Evolutionary conservation across 30 jellyfish, hydroid and myxozoan genomes (phyloP), one percentile per base, ranked within the genome.

Genomic region (Catostylus mosaicus): DNA sequence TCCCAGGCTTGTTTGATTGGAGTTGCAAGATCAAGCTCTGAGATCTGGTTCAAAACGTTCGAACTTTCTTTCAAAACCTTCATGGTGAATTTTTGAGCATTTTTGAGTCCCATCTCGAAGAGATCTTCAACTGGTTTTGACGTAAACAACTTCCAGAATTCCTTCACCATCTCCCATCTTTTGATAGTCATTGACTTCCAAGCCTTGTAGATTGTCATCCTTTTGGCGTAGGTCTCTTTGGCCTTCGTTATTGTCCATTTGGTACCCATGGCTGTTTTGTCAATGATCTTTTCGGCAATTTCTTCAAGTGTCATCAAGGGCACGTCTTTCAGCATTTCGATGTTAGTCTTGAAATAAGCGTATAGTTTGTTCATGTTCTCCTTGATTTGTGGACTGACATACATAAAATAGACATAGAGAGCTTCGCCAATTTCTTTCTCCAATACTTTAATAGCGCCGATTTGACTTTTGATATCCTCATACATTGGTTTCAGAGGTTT

Each of bases 1-100:
- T 73, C 69, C 99, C 97, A 88, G 46, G 97, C 95, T 34, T 79
- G 68, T 66, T 54, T 38, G 35, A 95, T 18, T 56, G 95, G 97
- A 10, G 78, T 59, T 19, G 96, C 71, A 1, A 95, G 30, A 63
- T 95, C 96, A 40, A 95, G 37, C 29, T 78, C 86, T 22, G 96
- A 47, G 32, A 88, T 31, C 64, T 95, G 95, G 75, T 78, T 73
- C 61, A 88, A 57, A 4, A 71, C 75, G 0, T 27, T 33, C 18
- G 96, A 45, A 24, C 84, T 30, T 57, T 88, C 97, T 26, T 32
- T 77, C 64, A 91, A 81, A 8, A 75, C n/a, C 14, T 34, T 14
- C 83, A 57, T 66, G 20, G 87, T 5, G 31, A 22, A 75, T 29
- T 54, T 87, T 29, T 83, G 85, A 3, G 90, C 46, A 33, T 69